A percentile compares a stretch with the other conserved stretches of the same genome.
Evolutionary conservation across 2,888 invertebrate genomes (phyloP).

Genomic region (Latheticus oryzae): DNA sequence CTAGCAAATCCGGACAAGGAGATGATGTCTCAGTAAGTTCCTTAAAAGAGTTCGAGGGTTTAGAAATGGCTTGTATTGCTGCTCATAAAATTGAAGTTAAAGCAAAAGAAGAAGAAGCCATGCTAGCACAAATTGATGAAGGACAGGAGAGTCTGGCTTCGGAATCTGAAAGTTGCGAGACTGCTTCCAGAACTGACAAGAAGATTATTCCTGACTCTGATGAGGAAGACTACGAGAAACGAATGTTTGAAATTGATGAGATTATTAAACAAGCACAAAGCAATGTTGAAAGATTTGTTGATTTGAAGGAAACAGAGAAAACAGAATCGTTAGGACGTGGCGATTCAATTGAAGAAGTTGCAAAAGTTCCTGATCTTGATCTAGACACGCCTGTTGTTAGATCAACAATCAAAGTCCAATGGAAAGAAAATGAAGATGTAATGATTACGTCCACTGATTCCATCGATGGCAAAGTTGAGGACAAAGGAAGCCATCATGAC

Average conservation of each 20-base stretch:
- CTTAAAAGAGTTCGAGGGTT: constrained; percentile 90
- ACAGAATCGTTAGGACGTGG: constrained; percentile 68
- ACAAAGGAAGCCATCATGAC: constrained; percentile 68
- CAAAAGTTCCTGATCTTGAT: constrained; percentile 69
- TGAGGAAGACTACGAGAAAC: constrained; percentile 73
- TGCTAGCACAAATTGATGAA: constrained; percentile 71
- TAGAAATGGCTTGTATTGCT: constrained; percentile 89
- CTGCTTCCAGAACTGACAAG: constrained; percentile 73
- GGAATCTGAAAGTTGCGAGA: constrained; percentile 71
- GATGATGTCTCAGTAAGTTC: constrained; percentile 90
- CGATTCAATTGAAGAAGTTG: constrained; percentile 68
- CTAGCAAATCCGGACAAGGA: constrained; percentile 79
- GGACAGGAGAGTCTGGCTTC: constrained; percentile 68
- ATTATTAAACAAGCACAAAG: constrained; percentile 76
- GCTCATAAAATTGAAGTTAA: constrained; percentile 85
- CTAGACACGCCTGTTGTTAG: constrained; percentile 63
- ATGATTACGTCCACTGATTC: constrained; percentile 76
- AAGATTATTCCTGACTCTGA: constrained; percentile 69
- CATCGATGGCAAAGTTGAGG: constrained; percentile 66
- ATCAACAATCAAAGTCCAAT: constrained; percentile 64
- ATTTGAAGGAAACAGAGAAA: constrained; percentile 70
- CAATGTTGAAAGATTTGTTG: constrained; percentile 74
- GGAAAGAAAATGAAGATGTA: constrained; percentile 65
- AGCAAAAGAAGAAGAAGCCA: constrained; percentile 87
- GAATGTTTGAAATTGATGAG: constrained; percentile 77